Conservation (phyloP, 2,888 invertebrate genomes). For the Drosophila prostipennis region DNA sequence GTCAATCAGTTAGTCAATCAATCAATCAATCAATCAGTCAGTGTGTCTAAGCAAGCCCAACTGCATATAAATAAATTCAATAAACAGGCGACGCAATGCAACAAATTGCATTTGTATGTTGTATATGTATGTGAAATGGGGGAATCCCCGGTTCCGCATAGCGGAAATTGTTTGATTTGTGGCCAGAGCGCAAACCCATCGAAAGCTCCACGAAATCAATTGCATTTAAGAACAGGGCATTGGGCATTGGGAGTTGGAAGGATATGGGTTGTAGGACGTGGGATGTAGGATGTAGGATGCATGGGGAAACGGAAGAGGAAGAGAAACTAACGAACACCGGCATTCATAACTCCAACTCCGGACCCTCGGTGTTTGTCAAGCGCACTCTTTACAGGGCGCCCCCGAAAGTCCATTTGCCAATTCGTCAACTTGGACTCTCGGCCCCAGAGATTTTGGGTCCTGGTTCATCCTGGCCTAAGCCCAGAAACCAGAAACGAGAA, state of each 20-base stretch:
- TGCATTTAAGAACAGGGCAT: constrained; percentile 16
- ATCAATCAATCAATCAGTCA: constrained; percentile 59
- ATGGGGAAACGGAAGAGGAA: not conserved
- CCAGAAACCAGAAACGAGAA: not conserved
- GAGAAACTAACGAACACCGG: no score
- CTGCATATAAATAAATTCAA: constrained; percentile 75
- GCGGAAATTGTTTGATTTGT: constrained; percentile 69
- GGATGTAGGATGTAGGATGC: not conserved
- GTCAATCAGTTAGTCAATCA: constrained; percentile 35
- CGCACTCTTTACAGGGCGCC: not conserved
- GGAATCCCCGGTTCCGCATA: constrained; percentile 10
- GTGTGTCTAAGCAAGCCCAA: constrained; percentile 59
- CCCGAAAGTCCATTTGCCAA: constrained; percentile 16
- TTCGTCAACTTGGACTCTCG: constrained; percentile 25
- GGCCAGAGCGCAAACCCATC: constrained; percentile 30
- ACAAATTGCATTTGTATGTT: constrained; percentile 65
- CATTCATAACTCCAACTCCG: constrained; percentile 30
- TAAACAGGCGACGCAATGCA: constrained; percentile 57
- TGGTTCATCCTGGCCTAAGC: constrained; percentile 3
- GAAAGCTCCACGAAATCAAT: constrained; percentile 30
- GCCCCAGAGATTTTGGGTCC: constrained; percentile 4
- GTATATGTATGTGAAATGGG: constrained; percentile 6
- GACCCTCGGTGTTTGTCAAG: constrained; percentile 17
- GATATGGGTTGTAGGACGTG: not conserved
- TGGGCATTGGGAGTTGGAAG: not conserved